Base-by-base conservation (phyloP, 64 coral and sea anemone genomes). In the Hydrozoanthus tunicans region DNA sequence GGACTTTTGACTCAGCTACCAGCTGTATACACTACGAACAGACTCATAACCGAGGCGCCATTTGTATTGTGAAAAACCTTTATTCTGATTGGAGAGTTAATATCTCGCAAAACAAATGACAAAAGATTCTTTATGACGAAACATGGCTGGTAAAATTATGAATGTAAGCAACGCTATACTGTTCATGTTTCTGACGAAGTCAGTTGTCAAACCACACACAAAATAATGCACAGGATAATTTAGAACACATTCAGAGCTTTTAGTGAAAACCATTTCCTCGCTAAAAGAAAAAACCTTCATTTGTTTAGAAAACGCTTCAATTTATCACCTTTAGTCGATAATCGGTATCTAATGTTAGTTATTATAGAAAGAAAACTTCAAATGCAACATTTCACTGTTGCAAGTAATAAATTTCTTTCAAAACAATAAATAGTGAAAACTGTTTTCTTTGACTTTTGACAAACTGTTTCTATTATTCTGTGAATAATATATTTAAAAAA, bases 61-160 rank as follows among this genome's bases (percentile, higher is more conserved):
- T 88, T 60, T 43, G 6, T 32, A 88, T 73, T 61, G 84, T 75
- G 53, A 88, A 74, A 55, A 88, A 17, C 84, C 84, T 88, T 88
- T 74, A 61, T 88, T 88, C 84, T 88, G 84, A 88, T 88, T 88
- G 84, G 84, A 60, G 69, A 88, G 84, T 73, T 74, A 60, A 88
- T 88, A 88, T 88, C 54, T 88, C 68, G 25, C n/a, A 88, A 56
- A 88, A 88, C 84, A 88, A 59, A 74, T 73, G 84, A 88, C 84
- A 88, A 88, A 75, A 60, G 70, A 51, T 57, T 75, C 82, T 88
- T 88, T 74, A 88, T 88, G 84, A 88, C 84, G 84, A 88, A 88
- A 88, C 84, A 88, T 59, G 24, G 67, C 74, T 88, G 69, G 84
- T 88, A 88, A 88, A 88, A 88, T 88, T 56, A 73, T 88, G 66